Percentiles rank a stretch among this genome's conserved stretches.
Conservation (phyloP, 1,140 invertebrate genomes). For the Drosophila aff. region DNA sequence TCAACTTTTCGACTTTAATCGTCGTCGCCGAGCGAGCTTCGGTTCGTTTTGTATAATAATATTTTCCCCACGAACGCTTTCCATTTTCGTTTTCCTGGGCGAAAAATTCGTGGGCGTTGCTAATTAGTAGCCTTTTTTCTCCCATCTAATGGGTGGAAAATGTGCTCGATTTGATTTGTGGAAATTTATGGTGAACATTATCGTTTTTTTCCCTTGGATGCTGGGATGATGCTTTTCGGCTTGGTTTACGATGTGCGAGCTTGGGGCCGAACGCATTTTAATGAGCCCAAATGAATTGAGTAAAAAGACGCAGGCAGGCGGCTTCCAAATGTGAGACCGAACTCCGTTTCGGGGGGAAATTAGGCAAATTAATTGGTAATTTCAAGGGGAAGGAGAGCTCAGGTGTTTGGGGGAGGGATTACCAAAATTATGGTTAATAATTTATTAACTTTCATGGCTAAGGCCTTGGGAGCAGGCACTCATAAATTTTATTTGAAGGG, state of each 20-base stretch:
- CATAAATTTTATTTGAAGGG: no score
- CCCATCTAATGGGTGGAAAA: slow-evolving; percentile 54
- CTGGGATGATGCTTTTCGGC: slow-evolving; percentile 31
- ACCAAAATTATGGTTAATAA: slow-evolving; percentile 15
- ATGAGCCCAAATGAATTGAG: slow-evolving; percentile 56
- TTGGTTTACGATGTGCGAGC: slow-evolving; percentile 76
- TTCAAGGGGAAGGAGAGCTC: slow-evolving; percentile 13
- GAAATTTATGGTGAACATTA: slow-evolving; percentile 74
- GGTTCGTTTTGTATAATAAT: slow-evolving; percentile 58
- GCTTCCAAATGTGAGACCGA: slow-evolving; percentile 27
- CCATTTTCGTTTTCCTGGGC: slow-evolving; percentile 49
- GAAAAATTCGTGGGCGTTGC: slow-evolving; percentile 71
- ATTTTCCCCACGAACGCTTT: slow-evolving; percentile 59
- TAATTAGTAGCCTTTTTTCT: slow-evolving; percentile 62
- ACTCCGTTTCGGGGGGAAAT: slow-evolving; percentile 20
- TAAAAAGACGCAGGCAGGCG: slow-evolving; percentile 12
- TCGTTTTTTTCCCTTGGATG: slow-evolving; percentile 17
- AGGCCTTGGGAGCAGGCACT: neutral
- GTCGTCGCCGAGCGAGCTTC: slow-evolving; percentile 35
- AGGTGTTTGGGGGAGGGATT: slow-evolving; percentile 35
- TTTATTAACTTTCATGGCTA: slow-evolving; percentile 4
- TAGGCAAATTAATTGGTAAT: slow-evolving; percentile 50
- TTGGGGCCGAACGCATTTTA: slow-evolving; percentile 76
- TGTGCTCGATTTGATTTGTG: slow-evolving; percentile 81
- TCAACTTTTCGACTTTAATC: slow-evolving; percentile 79